Evolutionary conservation across 2,797 vertebrate genomes (phyloP).

Genomic region (Notolepis coatsorum): DNA sequence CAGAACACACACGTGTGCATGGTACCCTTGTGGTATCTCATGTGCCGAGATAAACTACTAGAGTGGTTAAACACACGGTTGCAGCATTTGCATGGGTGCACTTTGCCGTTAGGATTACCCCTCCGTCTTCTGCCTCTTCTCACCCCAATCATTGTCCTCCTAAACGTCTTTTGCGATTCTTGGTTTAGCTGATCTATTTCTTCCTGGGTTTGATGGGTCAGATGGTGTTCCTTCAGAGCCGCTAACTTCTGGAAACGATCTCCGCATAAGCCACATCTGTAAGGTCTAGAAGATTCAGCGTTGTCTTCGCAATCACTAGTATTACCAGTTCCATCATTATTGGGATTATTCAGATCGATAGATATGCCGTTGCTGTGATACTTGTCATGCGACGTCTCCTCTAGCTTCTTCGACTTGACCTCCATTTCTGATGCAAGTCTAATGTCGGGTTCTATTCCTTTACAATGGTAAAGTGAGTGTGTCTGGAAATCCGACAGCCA

Average conservation of each 20-base stretch:
- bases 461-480: constrained; percentile 71
- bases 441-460: constrained; percentile 56
- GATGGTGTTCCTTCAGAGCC: constrained; percentile 80
- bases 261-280: constrained; percentile 83
- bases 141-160: constrained; percentile 31
- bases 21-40: constrained; percentile 86
- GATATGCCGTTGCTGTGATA: constrained; percentile 58
- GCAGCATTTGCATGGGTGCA: constrained; percentile 83
- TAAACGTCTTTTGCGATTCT: constrained; percentile 58
- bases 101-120: constrained; percentile 69
- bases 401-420: constrained; percentile 42
- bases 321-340: constrained; percentile 21
- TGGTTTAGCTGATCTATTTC: constrained; percentile 71
- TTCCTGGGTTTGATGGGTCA: constrained; percentile 78
- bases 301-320: constrained; percentile 18
- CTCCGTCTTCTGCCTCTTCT: constrained; percentile 62
- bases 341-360: constrained; percentile 44
- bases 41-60: constrained; percentile 85
- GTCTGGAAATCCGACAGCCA: constrained; percentile 86
- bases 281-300: constrained; percentile 63
- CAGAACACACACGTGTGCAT: constrained; percentile 83
- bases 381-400: constrained; percentile 48
- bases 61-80: constrained; percentile 85
- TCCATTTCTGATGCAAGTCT: constrained; percentile 48
- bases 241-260: constrained; percentile 76